phyloP scores from a whole-genome alignment of 1,140 invertebrate genomes.

The Cherax quadricarinatus region DNA sequence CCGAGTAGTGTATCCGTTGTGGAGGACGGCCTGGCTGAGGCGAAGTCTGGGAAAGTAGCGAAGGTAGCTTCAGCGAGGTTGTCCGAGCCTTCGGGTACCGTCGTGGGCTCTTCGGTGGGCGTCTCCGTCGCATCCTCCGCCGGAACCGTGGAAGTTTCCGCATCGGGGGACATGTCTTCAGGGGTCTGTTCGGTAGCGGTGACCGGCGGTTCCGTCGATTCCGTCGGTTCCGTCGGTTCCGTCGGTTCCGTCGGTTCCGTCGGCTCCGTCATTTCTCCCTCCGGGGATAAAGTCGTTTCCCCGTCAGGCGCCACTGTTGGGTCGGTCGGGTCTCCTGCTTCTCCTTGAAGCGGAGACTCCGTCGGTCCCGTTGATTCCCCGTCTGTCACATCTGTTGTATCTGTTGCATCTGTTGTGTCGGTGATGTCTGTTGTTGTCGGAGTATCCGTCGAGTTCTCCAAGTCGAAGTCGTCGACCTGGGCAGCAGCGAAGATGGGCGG shows the following conservation, averaged over 20 bases:
- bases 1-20: not conserved
- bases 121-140: not conserved
- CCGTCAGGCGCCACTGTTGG: too few species aligned
- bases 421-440: not conserved
- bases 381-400: not conserved
- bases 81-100: not conserved
- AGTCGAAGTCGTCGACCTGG: not conserved
- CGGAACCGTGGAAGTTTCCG: not conserved
- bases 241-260: too few species aligned
- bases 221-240: too few species aligned
- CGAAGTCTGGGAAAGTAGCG: not conserved
- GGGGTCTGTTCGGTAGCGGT: too few species aligned
- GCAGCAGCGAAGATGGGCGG: not conserved
- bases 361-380: too few species aligned
- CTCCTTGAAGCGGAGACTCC: too few species aligned
- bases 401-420: too few species aligned
- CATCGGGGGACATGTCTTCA: too few species aligned
- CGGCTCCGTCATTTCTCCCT: too few species aligned
- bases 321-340: too few species aligned
- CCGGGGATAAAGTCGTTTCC: too few species aligned
- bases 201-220: too few species aligned
- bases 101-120: not conserved
- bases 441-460: not conserved
- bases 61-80: not conserved
- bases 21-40: conserved; percentile 23